Conservation (phyloP, 1,140 invertebrate species). For the Littorina saxatilis region DNA sequence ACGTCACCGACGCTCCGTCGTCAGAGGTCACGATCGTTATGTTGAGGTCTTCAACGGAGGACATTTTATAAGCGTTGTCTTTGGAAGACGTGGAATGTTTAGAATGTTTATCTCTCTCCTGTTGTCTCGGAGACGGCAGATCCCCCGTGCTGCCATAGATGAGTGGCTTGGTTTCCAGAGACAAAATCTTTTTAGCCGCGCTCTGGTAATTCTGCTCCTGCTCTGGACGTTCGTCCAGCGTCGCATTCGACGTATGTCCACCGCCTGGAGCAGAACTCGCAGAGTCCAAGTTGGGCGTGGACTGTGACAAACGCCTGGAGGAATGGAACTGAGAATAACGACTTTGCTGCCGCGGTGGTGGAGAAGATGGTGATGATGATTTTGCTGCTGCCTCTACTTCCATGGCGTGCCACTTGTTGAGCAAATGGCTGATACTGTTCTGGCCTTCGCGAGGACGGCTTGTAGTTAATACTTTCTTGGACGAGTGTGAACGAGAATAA, state of each 20-base stretch:
- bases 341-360: background rate
- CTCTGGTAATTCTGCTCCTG: background rate
- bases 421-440: constrained; percentile 20
- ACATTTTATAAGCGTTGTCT: background rate
- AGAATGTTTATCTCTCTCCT: background rate
- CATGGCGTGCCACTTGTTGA: constrained; percentile 19
- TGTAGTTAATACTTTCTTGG: background rate
- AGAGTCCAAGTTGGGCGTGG: background rate
- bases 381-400: background rate
- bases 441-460: background rate
- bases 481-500: too few species aligned
- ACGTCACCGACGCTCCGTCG: background rate
- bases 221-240: background rate
- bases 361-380: background rate
- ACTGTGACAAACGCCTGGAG: background rate
- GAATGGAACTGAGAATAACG: background rate
- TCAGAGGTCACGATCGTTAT: background rate
- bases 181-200: background rate
- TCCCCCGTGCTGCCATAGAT: background rate
- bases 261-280: background rate
- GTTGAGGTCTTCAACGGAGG: background rate
- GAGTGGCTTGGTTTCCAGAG: background rate
- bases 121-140: too few species aligned
- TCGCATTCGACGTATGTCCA: too few species aligned
- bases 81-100: background rate